Conservation (phyloP, 2,797 vertebrate species). For the Linurgus olivaceus region DNA sequence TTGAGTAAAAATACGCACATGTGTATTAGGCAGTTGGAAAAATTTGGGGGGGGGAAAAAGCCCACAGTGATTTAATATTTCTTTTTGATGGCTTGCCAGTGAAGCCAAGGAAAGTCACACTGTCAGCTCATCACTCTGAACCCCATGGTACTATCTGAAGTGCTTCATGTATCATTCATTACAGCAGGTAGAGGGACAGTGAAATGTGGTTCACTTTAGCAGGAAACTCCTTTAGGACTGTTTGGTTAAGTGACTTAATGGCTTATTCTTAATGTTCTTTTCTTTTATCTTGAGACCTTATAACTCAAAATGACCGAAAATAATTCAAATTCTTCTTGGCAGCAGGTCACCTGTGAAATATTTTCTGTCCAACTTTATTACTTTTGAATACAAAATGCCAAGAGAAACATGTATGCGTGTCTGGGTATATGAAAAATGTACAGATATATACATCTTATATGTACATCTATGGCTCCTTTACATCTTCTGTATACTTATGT, state of each 20-base stretch:
- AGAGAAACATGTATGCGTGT: background rate
- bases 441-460: background rate
- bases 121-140: constrained; percentile 54
- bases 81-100: background rate
- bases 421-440: background rate
- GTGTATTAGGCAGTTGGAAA: background rate
- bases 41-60: background rate
- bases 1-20: background rate
- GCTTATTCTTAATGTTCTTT: constrained; percentile 69
- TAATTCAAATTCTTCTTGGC: constrained; percentile 61
- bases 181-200: constrained; percentile 57
- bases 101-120: constrained; percentile 33
- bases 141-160: constrained; percentile 58
- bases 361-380: constrained; percentile 42
- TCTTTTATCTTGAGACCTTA: constrained; percentile 64
- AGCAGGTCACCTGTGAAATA: constrained; percentile 66
- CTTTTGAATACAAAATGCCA: constrained; percentile 35
- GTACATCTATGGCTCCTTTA: background rate
- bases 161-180: constrained; percentile 73
- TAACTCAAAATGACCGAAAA: constrained; percentile 62
- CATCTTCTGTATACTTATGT: background rate
- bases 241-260: constrained; percentile 73
- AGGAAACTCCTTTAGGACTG: constrained; percentile 64
- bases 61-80: background rate
- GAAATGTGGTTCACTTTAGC: constrained; percentile 62